Conservation (phyloP, 2,888 invertebrate species). For the Sussaba pulchella region DNA sequence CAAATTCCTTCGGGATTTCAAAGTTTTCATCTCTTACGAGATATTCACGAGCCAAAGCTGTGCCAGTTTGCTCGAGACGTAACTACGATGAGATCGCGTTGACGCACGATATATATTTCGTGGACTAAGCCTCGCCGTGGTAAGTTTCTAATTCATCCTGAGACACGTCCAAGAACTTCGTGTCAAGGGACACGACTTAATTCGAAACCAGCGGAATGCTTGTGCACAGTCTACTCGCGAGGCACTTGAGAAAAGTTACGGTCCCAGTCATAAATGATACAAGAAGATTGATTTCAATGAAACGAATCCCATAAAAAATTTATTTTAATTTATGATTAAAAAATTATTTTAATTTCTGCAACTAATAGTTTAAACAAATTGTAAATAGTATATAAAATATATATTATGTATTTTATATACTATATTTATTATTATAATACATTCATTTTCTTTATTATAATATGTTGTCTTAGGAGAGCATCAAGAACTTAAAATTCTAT, state of each 20-base stretch:
- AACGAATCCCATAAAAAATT: background rate
- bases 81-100: conserved; percentile 52
- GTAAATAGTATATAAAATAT: background rate
- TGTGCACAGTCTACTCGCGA: background rate
- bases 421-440: too few relatives aligned
- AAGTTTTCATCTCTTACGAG: conserved; percentile 73
- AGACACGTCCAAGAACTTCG: conserved; percentile 64
- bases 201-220: conserved; percentile 15
- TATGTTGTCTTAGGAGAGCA: too few relatives aligned
- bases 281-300: background rate
- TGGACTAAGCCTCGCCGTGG: conserved; percentile 50
- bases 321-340: too few relatives aligned
- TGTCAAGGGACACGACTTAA: conserved; percentile 45
- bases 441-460: too few relatives aligned
- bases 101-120: conserved; percentile 64
- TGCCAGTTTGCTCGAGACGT: conserved; percentile 19
- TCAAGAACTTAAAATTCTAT: too few relatives aligned
- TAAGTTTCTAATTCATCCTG: conserved; percentile 68
- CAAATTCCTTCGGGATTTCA: conserved; percentile 73
- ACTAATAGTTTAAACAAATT: background rate
- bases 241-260: background rate
- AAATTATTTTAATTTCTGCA: background rate
- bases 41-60: conserved; percentile 31
- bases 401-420: too few relatives aligned
- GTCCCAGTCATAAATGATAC: background rate